These are phyloP conservation scores for Acomys russatus DNA, from an alignment of 2,797 vertebrate genomes.

Conservation along the genomic window DNA sequence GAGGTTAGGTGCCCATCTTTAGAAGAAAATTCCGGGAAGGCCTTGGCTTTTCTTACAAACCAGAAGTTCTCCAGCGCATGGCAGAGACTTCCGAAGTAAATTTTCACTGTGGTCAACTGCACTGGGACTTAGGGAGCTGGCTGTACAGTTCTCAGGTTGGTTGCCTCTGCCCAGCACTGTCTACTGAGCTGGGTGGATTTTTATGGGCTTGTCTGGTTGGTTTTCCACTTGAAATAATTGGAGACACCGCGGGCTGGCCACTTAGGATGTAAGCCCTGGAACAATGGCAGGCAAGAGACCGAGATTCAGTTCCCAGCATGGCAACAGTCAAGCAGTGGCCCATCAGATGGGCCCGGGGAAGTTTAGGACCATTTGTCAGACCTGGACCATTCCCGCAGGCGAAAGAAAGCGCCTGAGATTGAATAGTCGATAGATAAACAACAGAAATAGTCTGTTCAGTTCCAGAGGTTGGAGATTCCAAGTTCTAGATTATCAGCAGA, in stretches of 20 bases:
- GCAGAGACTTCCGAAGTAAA: neutral
- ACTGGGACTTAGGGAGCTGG: neutral
- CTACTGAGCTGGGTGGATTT: neutral
- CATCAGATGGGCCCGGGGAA: neutral
- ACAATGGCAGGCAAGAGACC: neutral
- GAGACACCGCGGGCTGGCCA: neutral
- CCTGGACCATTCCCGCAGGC: neutral
- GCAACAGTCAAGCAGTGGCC: neutral
- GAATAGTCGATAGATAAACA: neutral
- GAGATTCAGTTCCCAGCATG: neutral
- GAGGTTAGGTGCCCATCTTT: constrained; percentile 60
- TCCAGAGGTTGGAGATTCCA: neutral
- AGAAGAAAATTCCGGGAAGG: constrained; percentile 80
- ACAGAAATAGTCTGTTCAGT: neutral
- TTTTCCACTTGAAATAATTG: constrained; percentile 31
- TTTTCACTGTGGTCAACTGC: neutral
- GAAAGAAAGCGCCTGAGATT: neutral
- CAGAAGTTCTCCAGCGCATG: constrained; percentile 75
- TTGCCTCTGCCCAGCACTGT: neutral
- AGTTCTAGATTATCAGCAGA: neutral
- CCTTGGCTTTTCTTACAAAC: constrained; percentile 76
- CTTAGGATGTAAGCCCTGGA: neutral
- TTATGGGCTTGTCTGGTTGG: neutral
- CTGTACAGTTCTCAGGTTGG: no score
- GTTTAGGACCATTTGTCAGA: neutral